phyloP scores from a whole-genome alignment of 2,888 invertebrate species.

The Julus scanicus region DNA sequence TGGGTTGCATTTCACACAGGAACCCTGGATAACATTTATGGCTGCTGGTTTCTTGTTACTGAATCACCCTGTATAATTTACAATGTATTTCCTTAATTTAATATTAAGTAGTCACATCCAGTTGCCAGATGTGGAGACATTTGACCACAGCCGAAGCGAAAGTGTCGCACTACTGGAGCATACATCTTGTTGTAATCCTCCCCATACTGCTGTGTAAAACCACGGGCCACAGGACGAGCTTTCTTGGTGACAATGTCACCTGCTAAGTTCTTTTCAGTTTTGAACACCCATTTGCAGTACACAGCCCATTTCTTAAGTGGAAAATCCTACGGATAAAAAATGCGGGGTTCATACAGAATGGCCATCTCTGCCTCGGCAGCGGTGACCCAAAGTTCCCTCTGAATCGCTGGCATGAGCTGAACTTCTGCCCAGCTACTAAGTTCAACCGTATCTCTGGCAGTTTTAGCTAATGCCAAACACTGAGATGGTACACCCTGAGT shows the following conservation, averaged over 20 bases:
- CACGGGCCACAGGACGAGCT: slow-evolving; percentile 61
- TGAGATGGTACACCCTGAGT: not conserved
- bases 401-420: not conserved
- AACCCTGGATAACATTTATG: too few species aligned
- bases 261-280: slow-evolving; percentile 58
- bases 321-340: not conserved
- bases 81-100: too few species aligned
- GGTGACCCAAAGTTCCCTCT: not conserved
- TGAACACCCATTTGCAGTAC: slow-evolving; percentile 61
- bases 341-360: not conserved
- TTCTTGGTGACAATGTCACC: slow-evolving; percentile 55
- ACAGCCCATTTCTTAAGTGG: not conserved
- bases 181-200: slow-evolving; percentile 49
- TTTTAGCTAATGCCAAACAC: not conserved
- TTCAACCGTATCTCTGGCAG: not conserved
- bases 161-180: not conserved
- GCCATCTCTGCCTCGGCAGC: not conserved
- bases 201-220: slow-evolving; percentile 54
- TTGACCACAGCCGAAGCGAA: not conserved
- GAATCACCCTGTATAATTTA: too few species aligned
- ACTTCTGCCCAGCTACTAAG: not conserved
- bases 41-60: too few species aligned
- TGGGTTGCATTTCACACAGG: too few species aligned
- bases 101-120: too few species aligned
- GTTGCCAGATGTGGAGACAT: not conserved